phyloP scores from a whole-genome alignment of 2,888 invertebrate genomes.

The Microdon myrmicae region DNA sequence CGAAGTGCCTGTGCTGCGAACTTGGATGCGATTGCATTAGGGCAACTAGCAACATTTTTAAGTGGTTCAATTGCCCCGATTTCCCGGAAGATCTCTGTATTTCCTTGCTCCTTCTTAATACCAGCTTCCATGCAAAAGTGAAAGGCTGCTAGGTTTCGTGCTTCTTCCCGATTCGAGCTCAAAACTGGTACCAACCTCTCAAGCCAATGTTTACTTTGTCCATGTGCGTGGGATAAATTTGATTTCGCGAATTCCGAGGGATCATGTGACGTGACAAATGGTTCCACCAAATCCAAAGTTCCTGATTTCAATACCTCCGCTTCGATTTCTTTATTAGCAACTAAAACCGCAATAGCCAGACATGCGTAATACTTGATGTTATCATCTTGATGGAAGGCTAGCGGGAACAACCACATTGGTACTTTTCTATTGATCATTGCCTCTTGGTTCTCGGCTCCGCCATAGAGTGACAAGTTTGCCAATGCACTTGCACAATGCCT shows the following conservation, averaged over 20 bases:
- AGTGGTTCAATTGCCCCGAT: constrained; percentile 95
- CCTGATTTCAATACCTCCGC: constrained; percentile 95
- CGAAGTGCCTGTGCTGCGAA: constrained; percentile 93
- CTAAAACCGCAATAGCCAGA: constrained; percentile 94
- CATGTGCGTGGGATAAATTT: constrained; percentile 92
- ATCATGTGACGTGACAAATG: constrained; percentile 93
- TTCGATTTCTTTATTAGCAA: constrained; percentile 98
- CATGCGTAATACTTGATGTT: constrained; percentile 99
- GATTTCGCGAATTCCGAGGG: constrained; percentile 95
- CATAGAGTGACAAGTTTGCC: constrained; percentile 95
- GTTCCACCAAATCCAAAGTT: constrained; percentile 95
- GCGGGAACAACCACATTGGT: constrained; percentile 96
- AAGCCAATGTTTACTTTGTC: constrained; percentile 95
- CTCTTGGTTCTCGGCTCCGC: constrained; percentile 96
- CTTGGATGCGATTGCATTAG: constrained; percentile 96
- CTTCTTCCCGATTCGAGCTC: constrained; percentile 94
- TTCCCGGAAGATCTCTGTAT: constrained; percentile 89
- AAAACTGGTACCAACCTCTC: constrained; percentile 92
- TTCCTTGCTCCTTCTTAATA: constrained; percentile 93
- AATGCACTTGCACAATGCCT: constrained; percentile 96
- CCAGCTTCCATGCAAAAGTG: constrained; percentile 99
- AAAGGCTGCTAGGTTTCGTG: constrained; percentile 95
- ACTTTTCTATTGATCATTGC: constrained; percentile 96
- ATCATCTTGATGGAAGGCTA: constrained; percentile 96
- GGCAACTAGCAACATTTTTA: constrained; percentile 96